Evolutionary conservation across 2,888 invertebrate species (phyloP).

Genomic region (Athalia rosae): DNA sequence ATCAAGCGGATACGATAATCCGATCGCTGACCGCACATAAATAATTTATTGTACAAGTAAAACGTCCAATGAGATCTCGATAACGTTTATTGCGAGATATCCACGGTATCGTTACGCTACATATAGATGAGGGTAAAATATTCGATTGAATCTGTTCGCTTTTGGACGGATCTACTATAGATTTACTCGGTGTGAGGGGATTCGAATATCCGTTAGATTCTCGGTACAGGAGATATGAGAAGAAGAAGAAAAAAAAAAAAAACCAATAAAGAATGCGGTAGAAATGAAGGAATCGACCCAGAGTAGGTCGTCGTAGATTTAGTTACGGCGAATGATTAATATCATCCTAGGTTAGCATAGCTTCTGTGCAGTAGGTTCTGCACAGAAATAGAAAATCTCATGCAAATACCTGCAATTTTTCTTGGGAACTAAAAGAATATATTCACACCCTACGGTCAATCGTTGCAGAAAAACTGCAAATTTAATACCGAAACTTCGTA

Average conservation of each 20-base stretch:
- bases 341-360: no score
- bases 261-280: constrained; percentile 11
- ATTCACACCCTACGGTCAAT: background rate
- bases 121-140: no score
- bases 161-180: no score
- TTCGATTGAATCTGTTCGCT: no score
- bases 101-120: no score
- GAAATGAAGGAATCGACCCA: constrained; percentile 20
- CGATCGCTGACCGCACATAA: background rate
- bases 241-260: background rate
- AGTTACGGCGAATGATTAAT: background rate
- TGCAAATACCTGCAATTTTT: no score
- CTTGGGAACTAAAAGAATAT: no score
- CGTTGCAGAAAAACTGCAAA: background rate
- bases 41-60: no score
- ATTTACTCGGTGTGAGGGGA: background rate
- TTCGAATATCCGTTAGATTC: constrained; percentile 15
- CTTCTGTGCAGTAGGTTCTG: constrained; percentile 11
- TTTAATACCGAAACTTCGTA: background rate
- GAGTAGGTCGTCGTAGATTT: constrained; percentile 16
- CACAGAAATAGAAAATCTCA: background rate
- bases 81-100: no score
- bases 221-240: background rate
- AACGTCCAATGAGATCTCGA: no score
- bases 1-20: background rate